phyloP scores from a whole-genome alignment of 2,888 invertebrate genomes.

The Tetragonisca angustula region DNA sequence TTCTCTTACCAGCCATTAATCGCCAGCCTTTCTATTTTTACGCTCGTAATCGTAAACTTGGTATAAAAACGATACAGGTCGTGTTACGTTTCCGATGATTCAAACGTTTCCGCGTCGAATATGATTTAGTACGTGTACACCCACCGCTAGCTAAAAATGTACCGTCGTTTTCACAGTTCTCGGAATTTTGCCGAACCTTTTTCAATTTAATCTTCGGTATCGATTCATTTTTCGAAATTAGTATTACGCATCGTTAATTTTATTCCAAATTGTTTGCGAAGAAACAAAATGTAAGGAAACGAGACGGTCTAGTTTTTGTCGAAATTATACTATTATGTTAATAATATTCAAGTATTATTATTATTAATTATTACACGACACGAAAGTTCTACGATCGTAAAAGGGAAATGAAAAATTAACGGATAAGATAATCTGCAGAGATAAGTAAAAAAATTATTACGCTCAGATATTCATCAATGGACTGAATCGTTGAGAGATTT shows the following conservation, averaged over 20 bases:
- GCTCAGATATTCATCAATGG: too few relatives aligned
- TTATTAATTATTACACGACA: too few relatives aligned
- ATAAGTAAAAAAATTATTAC: too few relatives aligned
- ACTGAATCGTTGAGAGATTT: too few relatives aligned
- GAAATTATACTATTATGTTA: too few relatives aligned
- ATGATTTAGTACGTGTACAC: background rate
- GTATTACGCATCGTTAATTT: background rate
- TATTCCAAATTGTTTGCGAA: background rate
- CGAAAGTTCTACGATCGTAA: too few relatives aligned
- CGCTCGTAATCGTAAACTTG: slow-evolving; percentile 20
- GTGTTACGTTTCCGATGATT: background rate
- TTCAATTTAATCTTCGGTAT: background rate
- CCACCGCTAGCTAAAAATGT: background rate
- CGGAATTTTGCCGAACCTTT: background rate
- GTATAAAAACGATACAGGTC: background rate
- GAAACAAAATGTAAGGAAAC: too few relatives aligned
- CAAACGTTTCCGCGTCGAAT: background rate
- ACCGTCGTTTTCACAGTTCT: background rate
- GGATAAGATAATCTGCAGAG: too few relatives aligned
- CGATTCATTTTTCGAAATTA: background rate
- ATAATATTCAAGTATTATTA: too few relatives aligned
- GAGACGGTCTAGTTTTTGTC: too few relatives aligned
- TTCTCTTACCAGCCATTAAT: background rate
- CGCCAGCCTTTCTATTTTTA: slow-evolving; percentile 28
- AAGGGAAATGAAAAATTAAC: too few relatives aligned